Base-by-base conservation (phyloP, 2,113 vertebrate species). In the Rhabdornis inornatus region DNA sequence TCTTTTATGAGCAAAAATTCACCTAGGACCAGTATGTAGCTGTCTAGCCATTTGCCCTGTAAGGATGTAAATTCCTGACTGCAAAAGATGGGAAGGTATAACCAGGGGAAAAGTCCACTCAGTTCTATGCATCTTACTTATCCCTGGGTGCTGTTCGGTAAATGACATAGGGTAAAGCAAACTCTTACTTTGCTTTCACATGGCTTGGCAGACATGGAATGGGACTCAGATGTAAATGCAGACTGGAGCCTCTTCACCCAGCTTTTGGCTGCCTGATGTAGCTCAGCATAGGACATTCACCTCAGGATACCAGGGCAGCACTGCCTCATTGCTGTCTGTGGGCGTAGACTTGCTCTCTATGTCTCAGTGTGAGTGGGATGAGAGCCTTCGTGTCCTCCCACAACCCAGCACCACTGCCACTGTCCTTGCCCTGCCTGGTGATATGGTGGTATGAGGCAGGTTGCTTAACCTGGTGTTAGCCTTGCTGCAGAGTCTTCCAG, bases 311-410 rank as follows among this genome's bases (percentile, higher is more conserved):
- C 24, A 28, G 21, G 23, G 19, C 53, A 72, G 61, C 3, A 11
- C 4, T 0, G 1, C 23, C 28, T 68, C 5, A 1, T 47, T 13
- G 22, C 27, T 69, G 35, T 16, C 47, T 1, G 0, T 0, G 0
- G 6, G 6, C 1, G 1, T 15, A 31, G 55, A 33, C 23, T 52
- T 47, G 22, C 24, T 76, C 27, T 10, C 11, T 13, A 2, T 13
- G 1, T 63, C 0, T 0, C 28, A 11, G 13, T 59, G 52, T 22
- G 13, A 49, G 9, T 17, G 60, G 28, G 25, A 35, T 3, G 3
- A 64, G 33, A 78, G 39, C 13, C 74, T 40, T 33, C 0, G 1
- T 61, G 37, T 35, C 68, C 44, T 78, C 28, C 15, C 20, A 40
- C 63, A 52, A 13, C 0, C 1, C 1, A 5, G 3, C 7, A 22